A percentile compares a stretch with the other conserved stretches of the same genome.
phyloP scores from a whole-genome alignment of 2,113 vertebrate genomes.

The Rousettus leschenaultii region DNA sequence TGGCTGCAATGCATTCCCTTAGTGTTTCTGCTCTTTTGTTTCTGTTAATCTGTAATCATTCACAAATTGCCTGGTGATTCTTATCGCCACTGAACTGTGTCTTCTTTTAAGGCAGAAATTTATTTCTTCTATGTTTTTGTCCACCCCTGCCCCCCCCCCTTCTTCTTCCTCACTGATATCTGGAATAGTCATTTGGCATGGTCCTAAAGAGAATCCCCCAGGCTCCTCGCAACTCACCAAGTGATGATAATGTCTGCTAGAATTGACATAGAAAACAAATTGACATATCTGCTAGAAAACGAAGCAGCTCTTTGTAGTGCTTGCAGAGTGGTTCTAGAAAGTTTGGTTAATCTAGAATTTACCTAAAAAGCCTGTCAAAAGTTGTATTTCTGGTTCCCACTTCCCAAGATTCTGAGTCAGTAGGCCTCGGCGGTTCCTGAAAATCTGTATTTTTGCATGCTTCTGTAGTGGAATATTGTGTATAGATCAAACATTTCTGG shows the following conservation, averaged over 20 bases:
- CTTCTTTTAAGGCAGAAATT: not conserved
- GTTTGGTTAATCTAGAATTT: not conserved
- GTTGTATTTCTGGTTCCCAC: not conserved
- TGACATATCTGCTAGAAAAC: not conserved
- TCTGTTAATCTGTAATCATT: not conserved
- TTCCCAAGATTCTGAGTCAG: not conserved
- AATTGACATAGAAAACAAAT: not conserved
- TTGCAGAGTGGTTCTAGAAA: not conserved
- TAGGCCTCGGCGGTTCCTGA: not conserved
- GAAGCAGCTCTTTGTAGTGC: not conserved
- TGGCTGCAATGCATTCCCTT: not conserved
- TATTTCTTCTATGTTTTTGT: not conserved
- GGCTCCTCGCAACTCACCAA: not conserved
- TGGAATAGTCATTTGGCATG: not conserved
- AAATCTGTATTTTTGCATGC: not conserved
- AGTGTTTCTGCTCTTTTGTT: not conserved
- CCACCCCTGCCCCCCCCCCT: accelerated
- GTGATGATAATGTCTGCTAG: not conserved
- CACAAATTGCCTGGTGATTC: not conserved
- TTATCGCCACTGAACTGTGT: not conserved
- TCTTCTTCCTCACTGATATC: not conserved
- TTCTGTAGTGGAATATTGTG: not conserved
- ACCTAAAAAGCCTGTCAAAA: not conserved
- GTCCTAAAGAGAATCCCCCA: not conserved
- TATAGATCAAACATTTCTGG: not conserved